Evolutionary conservation across 2,888 invertebrate species (phyloP).

Genomic region (Agonopterix alstromeriana): DNA sequence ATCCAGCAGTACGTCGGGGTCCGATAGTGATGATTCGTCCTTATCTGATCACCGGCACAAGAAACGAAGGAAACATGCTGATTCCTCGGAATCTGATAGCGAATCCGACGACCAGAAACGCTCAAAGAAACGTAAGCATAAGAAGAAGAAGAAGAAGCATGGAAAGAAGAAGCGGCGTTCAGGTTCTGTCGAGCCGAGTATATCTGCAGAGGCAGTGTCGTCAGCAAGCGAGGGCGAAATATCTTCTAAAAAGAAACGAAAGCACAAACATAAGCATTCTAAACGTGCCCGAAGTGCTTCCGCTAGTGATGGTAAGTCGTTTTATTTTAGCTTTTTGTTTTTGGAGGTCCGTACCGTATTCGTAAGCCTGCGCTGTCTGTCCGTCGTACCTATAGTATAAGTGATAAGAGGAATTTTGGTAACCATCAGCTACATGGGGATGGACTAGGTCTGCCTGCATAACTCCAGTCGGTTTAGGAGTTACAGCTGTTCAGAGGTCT

Average conservation of each 20-base stretch:
- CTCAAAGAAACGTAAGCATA: slow-evolving; percentile 66
- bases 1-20: slow-evolving; percentile 58
- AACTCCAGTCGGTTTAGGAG: too few relatives aligned
- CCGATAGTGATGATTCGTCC: slow-evolving; percentile 62
- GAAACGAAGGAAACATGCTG: slow-evolving; percentile 64
- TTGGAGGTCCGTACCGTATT: too few relatives aligned
- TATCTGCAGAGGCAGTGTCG: slow-evolving; percentile 42
- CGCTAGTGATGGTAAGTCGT: slow-evolving; percentile 40
- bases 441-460: too few relatives aligned
- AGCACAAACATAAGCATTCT: slow-evolving; percentile 60
- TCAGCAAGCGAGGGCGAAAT: slow-evolving; percentile 59
- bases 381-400: too few relatives aligned
- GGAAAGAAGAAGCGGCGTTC: slow-evolving; percentile 60
- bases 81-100: slow-evolving; percentile 60
- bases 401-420: too few relatives aligned
- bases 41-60: slow-evolving; percentile 55
- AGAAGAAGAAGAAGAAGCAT: slow-evolving; percentile 73
- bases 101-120: slow-evolving; percentile 58
- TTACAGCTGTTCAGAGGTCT: too few relatives aligned
- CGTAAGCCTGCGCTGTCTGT: too few relatives aligned
- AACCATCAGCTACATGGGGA: too few relatives aligned
- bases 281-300: slow-evolving; percentile 48
- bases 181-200: slow-evolving; percentile 40
- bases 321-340: not conserved
- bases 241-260: slow-evolving; percentile 58